These are phyloP conservation scores for Mechanitis messenoides DNA, from an alignment of 2,888 invertebrate genomes.

Conservation along the genomic window DNA sequence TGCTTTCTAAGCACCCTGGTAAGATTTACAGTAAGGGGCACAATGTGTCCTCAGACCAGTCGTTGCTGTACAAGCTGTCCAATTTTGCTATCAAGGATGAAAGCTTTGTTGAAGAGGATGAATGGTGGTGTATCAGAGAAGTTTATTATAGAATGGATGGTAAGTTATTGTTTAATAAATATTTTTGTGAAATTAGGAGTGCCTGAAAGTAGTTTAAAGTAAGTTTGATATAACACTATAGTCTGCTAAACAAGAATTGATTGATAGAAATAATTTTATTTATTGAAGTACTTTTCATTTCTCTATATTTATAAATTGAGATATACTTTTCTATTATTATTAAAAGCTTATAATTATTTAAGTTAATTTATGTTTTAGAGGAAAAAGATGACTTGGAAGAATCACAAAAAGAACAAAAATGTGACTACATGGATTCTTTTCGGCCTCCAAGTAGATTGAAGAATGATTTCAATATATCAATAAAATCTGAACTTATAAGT, in stretches of 20 bases:
- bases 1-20: conserved; percentile 85
- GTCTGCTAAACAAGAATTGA: too few relatives aligned
- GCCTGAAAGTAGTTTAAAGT: too few relatives aligned
- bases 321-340: neutral
- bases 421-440: conserved; percentile 59
- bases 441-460: conserved; percentile 62
- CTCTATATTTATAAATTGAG: conserved; percentile 3
- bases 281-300: neutral
- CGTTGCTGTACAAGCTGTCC: conserved; percentile 82
- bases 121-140: conserved; percentile 71
- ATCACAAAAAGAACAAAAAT: conserved; percentile 50
- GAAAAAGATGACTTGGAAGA: conserved; percentile 48
- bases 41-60: conserved; percentile 78
- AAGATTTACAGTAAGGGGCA: conserved; percentile 74
- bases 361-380: conserved; percentile 39
- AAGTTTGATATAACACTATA: too few relatives aligned
- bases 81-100: conserved; percentile 85
- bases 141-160: conserved; percentile 56
- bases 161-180: conserved; percentile 28
- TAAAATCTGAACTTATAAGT: conserved; percentile 58
- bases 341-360: neutral
- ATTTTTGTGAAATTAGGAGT: too few relatives aligned
- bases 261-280: too few relatives aligned
- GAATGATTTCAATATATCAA: conserved; percentile 66
- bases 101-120: conserved; percentile 77